Base-by-base conservation (phyloP, 2,113 vertebrate genomes). In the Hucho hucho region DNA sequence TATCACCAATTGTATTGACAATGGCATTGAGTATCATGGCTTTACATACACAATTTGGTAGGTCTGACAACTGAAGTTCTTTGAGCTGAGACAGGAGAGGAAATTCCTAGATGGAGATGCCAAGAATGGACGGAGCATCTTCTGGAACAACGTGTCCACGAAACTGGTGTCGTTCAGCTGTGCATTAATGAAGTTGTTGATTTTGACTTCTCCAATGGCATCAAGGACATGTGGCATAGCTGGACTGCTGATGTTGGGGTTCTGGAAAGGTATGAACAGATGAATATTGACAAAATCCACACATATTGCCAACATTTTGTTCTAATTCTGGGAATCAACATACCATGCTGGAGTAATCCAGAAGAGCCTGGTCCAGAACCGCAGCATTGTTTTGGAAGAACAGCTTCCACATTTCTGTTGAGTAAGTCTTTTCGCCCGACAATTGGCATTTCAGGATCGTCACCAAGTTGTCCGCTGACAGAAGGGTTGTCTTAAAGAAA, bases 1-100 rank as follows among this genome's bases (percentile, higher is more conserved):
- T n/a, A n/a, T n/a, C n/a, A n/a, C n/a, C n/a, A 25, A 1, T 68
- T 14, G 12, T 26, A 1, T 59, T 46, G 5, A 47, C 1, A 18
- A 4, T 14, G 68, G 46, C 64, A 49, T 22, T 61, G 12, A 12
- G 2, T 28, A 26, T 69, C 16, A 24, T 7, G 47, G 3, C 11
- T 29, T 63, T 64, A 68, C 87, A 83, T 90, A 90, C 87, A 86
- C 81, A 69, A 49, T 72, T 32, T 83, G 85, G 78, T 87, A 90
- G 1, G 80, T 81, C 1, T 65, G 22, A 70, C 88, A 89, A 77
- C 84, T 91, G 79, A 91, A 86, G 74, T 83, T 78, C 64, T 78
- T 87, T 68, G 73, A 61, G 75, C 79, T 81, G 3, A 89, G 81
- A 43, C 80, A 83, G 53, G 68, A 73, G 1, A 89, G 83, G 74